Evolutionary conservation across 2,797 vertebrate genomes (phyloP).

Genomic region (Acanthurus tractus): DNA sequence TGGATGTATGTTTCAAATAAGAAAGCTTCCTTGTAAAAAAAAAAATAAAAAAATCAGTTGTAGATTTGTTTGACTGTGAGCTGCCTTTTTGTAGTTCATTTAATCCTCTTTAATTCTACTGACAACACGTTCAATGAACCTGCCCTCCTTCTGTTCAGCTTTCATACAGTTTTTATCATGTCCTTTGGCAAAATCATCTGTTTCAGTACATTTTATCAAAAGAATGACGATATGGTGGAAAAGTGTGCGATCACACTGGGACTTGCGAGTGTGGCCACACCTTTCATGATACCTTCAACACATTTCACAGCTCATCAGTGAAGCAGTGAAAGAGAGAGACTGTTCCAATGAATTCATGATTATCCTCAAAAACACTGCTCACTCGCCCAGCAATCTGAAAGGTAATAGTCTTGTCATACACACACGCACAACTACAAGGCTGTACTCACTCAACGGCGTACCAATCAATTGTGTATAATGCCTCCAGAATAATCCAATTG

Average conservation of each 20-base stretch:
- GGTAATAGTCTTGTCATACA: constrained; percentile 63
- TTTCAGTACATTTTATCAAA: constrained; percentile 19
- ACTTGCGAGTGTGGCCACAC: neutral
- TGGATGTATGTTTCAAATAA: constrained; percentile 8
- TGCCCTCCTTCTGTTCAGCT: neutral
- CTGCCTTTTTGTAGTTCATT: constrained; percentile 30
- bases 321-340: constrained; percentile 41
- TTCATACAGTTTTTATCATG: constrained; percentile 24
- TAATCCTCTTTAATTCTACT: constrained; percentile 9
- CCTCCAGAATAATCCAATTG: constrained; percentile 75
- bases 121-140: constrained; percentile 4
- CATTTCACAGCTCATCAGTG: constrained; percentile 51
- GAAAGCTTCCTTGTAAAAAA: constrained; percentile 2
- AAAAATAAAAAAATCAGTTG: constrained; percentile 26
- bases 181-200: neutral
- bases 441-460: constrained; percentile 50
- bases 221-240: constrained; percentile 11
- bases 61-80: constrained; percentile 21
- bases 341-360: constrained; percentile 45
- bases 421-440: constrained; percentile 52
- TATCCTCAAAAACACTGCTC: constrained; percentile 50
- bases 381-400: constrained; percentile 35
- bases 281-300: constrained; percentile 28
- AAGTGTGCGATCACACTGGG: fast-evolving
- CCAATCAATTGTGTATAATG: constrained; percentile 74